Evolutionary conservation across 2,888 invertebrate genomes (phyloP).

Genomic region (Drosophila demipolita): DNA sequence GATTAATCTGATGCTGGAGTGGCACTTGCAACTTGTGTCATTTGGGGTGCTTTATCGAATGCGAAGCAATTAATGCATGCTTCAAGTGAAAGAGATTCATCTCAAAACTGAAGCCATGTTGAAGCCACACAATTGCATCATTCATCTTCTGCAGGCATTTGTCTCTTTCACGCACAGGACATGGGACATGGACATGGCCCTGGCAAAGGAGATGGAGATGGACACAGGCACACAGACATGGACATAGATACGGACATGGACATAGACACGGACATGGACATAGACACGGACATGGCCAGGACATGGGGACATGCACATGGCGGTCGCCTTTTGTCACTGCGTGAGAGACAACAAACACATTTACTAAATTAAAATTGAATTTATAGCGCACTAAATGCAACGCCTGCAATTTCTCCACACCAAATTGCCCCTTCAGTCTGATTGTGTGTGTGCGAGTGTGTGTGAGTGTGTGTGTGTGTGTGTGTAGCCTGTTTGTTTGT

Average conservation of each 20-base stretch:
- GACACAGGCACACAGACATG: not conserved
- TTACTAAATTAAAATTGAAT: constrained; percentile 81
- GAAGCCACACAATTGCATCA: constrained; percentile 72
- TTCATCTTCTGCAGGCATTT: constrained; percentile 75
- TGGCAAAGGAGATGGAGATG: not conserved
- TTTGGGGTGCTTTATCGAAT: constrained; percentile 55
- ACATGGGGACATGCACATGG: constrained; percentile 44
- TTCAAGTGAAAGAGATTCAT: constrained; percentile 54
- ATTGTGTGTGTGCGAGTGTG: not conserved
- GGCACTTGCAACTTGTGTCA: constrained; percentile 49
- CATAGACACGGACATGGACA: constrained; percentile 6
- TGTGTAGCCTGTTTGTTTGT: constrained; percentile 49
- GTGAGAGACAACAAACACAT: constrained; percentile 72
- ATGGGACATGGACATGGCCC: not conserved
- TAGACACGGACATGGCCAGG: not conserved
- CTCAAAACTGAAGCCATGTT: constrained; percentile 51
- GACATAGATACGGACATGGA: not conserved
- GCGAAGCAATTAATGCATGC: constrained; percentile 58
- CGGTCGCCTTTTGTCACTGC: constrained; percentile 60
- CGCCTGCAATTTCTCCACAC: constrained; percentile 44
- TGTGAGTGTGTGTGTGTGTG: constrained; percentile 32
- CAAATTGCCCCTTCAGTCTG: constrained; percentile 40
- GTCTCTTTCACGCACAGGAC: constrained; percentile 68
- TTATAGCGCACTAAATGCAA: constrained; percentile 81
- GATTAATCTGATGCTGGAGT: constrained; percentile 36